Evolutionary conservation across 2,113 vertebrate species (phyloP).

Genomic region (Electrona antarctica): DNA sequence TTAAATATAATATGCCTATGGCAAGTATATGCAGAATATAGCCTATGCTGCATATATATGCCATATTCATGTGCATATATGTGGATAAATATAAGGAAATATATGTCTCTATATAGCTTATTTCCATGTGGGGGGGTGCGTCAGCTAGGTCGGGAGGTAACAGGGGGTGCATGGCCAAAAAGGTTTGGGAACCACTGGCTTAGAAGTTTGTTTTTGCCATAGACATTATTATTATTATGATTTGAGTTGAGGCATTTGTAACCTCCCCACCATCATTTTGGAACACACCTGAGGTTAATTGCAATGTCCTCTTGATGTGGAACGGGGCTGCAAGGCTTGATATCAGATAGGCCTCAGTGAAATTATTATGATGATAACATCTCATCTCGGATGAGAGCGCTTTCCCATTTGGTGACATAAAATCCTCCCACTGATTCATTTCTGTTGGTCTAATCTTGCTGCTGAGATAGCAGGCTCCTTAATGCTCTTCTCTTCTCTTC

Average conservation of each 20-base stretch:
- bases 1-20: no score
- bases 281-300: background rate
- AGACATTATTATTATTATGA: background rate
- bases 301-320: background rate
- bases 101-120: no score
- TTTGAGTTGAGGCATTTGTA: background rate
- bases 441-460: conserved; percentile 28
- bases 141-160: no score
- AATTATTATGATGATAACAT: background rate
- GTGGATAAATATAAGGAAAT: no score
- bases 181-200: no score
- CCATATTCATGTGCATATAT: no score
- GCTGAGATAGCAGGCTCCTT: conserved; percentile 7
- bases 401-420: background rate
- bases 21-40: no score
- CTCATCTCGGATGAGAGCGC: background rate
- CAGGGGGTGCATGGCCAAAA: no score
- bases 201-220: background rate
- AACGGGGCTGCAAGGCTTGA: background rate
- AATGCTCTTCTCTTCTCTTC: background rate
- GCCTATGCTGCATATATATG: no score
- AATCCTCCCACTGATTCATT: conserved; percentile 1
- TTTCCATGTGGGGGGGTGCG: no score
- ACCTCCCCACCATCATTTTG: background rate
- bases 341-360: background rate